A percentile compares a stretch with the other conserved stretches of the same genome.
Evolutionary conservation across 2,888 invertebrate genomes (phyloP).

Genomic region (Brenthis hecate): DNA sequence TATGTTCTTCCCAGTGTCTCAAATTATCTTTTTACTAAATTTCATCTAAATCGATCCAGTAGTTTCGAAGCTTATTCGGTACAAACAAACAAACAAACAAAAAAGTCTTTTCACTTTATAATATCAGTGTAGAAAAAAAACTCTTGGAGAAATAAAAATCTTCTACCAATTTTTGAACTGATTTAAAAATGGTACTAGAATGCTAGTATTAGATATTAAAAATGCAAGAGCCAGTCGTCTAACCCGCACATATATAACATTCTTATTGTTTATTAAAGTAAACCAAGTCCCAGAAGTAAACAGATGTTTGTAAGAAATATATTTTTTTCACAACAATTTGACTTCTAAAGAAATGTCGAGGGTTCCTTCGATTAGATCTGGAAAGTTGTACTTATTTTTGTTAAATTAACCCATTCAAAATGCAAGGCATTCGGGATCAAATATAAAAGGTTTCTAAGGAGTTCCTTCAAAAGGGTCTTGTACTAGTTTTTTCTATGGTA

Average conservation of each 20-base stretch:
- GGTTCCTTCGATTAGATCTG: slow-evolving; percentile 29
- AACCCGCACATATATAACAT: slow-evolving; percentile 39
- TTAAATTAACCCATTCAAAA: slow-evolving; percentile 27
- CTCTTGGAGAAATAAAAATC: too few species aligned
- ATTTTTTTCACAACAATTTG: slow-evolving; percentile 34
- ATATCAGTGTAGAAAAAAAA: too few species aligned
- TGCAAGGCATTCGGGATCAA: slow-evolving; percentile 9
- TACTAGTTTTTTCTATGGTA: background rate
- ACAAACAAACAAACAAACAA: too few species aligned
- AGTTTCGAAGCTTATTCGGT: too few species aligned
- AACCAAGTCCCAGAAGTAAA: slow-evolving; percentile 46
- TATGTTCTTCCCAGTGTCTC: too few species aligned
- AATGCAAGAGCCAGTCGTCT: slow-evolving; percentile 20
- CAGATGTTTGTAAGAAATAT: slow-evolving; percentile 32
- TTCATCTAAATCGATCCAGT: too few species aligned
- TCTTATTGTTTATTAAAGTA: slow-evolving; percentile 67
- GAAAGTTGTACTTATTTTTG: slow-evolving; percentile 25
- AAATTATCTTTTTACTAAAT: too few species aligned
- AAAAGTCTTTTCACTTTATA: too few species aligned
- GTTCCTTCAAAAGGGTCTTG: slow-evolving; percentile 7
- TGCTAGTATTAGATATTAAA: background rate
- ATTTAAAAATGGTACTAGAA: background rate
- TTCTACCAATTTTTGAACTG: too few species aligned
- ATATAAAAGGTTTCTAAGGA: background rate
- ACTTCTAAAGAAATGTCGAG: slow-evolving; percentile 25